Base-by-base conservation (phyloP, 2,113 vertebrate species). In the Bambusicola thoracicus region DNA sequence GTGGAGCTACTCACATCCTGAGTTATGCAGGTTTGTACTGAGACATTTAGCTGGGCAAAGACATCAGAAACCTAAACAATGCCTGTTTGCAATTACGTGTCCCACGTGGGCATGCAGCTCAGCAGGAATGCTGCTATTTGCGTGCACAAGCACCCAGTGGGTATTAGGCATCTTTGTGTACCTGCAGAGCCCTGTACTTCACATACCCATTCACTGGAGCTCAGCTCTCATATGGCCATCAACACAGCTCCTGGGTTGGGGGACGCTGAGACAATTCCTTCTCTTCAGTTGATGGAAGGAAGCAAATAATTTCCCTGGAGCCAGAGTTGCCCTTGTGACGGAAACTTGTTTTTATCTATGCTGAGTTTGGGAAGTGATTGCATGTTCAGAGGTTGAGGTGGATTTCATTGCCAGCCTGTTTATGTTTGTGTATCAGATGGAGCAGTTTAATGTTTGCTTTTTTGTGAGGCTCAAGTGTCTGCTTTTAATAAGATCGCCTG, bases 391-490 rank as follows among this genome's bases (percentile, higher is more conserved):
- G 36, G 32, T 2, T 62, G 44, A 36, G 36, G 11, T 83, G 44
- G 43, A 19, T 91, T 84, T 81, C 38, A 29, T 58, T 81, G 48
- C 32, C 49, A 85, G 27, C 36, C 34, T 81, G 68, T 53, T 81
- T 67, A 11, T 70, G 32, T 85, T 67, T 70, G 49, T 77, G 49
- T n/a, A 62, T 40, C 87, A 61, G 44, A 18, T 69, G 81, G 38
- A 74, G 3, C 65, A 75, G 61, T 74, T 91, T 81, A 81, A 5
- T 77, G 40, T 53, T 77, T 61, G 13, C 2, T 8, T 38, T 38
- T 84, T 81, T 58, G 65, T 74, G 77, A 84, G 73, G 34, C 41
- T 61, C 8, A 18, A 89, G 29, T n/a, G 17, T 85, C 79, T 94
- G 88, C 41, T 94, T 82, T 82, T 72, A 62, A 40, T 89, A 32